Percentiles rank a stretch among this genome's conserved stretches.
phyloP scores from a whole-genome alignment of 2,113 vertebrate species.

The Xiphorhynchus elegans region DNA sequence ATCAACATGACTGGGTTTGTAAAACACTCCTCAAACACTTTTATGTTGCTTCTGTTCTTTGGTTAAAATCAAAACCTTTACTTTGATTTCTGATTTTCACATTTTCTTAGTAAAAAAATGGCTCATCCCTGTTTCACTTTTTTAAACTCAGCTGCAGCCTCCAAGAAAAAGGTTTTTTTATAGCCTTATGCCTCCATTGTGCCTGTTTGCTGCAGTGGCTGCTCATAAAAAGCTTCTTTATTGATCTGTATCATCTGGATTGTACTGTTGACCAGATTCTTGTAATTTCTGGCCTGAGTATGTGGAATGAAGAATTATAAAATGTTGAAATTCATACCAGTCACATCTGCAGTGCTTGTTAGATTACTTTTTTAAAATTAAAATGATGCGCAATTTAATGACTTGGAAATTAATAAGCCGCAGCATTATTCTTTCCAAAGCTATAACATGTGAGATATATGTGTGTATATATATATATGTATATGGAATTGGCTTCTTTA shows the following conservation, averaged over 20 bases:
- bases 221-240: conserved; percentile 5
- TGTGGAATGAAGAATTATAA: background rate
- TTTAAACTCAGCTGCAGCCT: background rate
- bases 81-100: background rate
- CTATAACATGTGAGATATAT: background rate
- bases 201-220: background rate
- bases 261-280: background rate
- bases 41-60: background rate
- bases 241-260: background rate
- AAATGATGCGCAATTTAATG: conserved; percentile 13
- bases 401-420: background rate
- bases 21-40: background rate
- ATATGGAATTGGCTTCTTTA: background rate
- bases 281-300: background rate
- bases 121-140: background rate
- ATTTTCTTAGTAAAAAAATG: background rate
- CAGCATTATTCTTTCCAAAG: background rate
- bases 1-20: background rate
- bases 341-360: background rate
- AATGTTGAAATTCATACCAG: background rate
- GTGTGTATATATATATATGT: too few relatives aligned
- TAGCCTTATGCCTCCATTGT: background rate
- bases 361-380: conserved; percentile 13
- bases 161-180: background rate
- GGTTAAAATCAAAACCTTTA: background rate